Evolutionary conservation across 2,797 vertebrate genomes (phyloP).

Genomic region (Typhlichthys subterraneus): DNA sequence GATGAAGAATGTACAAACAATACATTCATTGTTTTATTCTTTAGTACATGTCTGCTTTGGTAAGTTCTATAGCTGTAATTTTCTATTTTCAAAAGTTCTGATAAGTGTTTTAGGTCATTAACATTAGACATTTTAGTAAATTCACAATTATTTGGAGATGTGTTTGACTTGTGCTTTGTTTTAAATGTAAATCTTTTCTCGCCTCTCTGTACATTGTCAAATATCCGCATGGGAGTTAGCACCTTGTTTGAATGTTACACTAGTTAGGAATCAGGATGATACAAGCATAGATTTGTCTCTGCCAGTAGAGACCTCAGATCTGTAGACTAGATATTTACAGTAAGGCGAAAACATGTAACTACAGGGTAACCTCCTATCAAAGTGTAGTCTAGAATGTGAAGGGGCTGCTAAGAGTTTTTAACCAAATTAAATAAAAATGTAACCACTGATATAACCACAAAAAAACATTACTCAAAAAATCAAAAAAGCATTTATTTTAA

Average conservation of each 20-base stretch:
- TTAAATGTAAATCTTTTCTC: too few species aligned
- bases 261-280: not conserved
- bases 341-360: slow-evolving; percentile 53
- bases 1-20: slow-evolving; percentile 83
- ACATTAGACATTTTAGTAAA: not conserved
- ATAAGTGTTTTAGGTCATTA: slow-evolving; percentile 14
- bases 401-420: slow-evolving; percentile 9
- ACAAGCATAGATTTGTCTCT: not conserved
- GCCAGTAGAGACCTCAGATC: slow-evolving; percentile 1
- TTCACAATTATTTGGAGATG: not conserved
- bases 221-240: slow-evolving; percentile 73
- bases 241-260: slow-evolving; percentile 12
- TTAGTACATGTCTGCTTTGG: slow-evolving; percentile 83
- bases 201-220: slow-evolving; percentile 28
- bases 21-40: slow-evolving; percentile 74
- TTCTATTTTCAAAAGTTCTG: not conserved
- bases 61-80: slow-evolving; percentile 75
- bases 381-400: slow-evolving; percentile 16
- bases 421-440: not conserved
- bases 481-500: too few species aligned
- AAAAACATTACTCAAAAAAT: too few species aligned
- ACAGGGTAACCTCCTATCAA: slow-evolving; percentile 57
- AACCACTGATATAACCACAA: too few species aligned
- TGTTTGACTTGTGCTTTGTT: slow-evolving; percentile 3
- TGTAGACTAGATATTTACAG: slow-evolving; percentile 45